phyloP scores from a whole-genome alignment of 2,888 invertebrate genomes.

The Ernsta delagoae region DNA sequence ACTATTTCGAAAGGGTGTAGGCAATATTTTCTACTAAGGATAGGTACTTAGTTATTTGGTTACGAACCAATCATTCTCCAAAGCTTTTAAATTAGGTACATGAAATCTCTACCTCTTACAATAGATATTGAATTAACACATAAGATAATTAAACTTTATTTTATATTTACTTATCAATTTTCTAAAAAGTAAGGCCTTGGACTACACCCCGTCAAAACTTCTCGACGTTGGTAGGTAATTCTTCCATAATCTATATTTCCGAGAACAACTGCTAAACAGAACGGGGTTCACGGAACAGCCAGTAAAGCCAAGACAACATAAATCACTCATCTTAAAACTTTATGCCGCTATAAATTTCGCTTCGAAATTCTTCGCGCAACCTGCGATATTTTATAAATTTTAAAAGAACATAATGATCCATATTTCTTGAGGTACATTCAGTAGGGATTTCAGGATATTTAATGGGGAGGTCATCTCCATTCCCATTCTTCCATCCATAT shows the following conservation, averaged over 20 bases:
- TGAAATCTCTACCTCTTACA: too few relatives aligned
- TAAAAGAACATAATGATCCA: constrained; percentile 31
- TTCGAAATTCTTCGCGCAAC: constrained; percentile 36
- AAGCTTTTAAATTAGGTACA: too few relatives aligned
- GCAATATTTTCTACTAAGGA: too few relatives aligned
- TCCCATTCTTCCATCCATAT: neutral
- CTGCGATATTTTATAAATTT: constrained; percentile 37
- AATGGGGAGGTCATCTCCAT: neutral
- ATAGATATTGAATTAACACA: too few relatives aligned
- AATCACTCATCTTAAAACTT: constrained; percentile 38
- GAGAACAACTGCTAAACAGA: constrained; percentile 28
- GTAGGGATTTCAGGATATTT: neutral
- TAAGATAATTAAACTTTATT: neutral
- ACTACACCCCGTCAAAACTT: neutral
- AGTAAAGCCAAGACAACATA: constrained; percentile 34
- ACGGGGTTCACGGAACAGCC: constrained; percentile 11
- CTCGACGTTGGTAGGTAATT: neutral
- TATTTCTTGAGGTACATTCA: constrained; percentile 20
- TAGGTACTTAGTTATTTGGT: too few relatives aligned
- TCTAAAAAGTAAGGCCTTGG: too few relatives aligned
- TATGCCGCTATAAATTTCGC: constrained; percentile 37
- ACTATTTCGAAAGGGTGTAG: too few relatives aligned
- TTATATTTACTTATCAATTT: too few relatives aligned
- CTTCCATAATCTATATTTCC: constrained; percentile 26
- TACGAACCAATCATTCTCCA: too few relatives aligned